phyloP scores from a whole-genome alignment of 53 echinoderm and acorn worm genomes.

The Holothuria leucospilota region DNA sequence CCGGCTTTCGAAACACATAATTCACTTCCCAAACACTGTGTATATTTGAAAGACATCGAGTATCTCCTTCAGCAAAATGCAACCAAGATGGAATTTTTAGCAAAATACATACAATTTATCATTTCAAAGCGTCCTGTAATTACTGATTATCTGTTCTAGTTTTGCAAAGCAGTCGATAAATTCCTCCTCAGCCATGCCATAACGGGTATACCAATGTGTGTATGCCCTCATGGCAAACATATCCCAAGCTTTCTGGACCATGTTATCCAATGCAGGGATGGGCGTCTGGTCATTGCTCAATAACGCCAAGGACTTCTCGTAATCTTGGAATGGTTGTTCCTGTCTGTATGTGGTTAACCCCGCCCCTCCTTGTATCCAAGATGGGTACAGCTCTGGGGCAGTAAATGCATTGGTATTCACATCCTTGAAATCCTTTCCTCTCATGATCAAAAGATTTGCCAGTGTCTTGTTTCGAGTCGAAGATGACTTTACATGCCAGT shows the following conservation, averaged over 20 bases:
- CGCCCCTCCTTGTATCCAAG: constrained; percentile 75
- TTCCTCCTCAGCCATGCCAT: constrained; percentile 95
- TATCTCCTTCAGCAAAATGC: too few relatives aligned
- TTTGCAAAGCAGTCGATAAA: constrained; percentile 97
- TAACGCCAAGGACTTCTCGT: constrained; percentile 77
- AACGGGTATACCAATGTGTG: constrained; percentile 95
- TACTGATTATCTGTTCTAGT: constrained; percentile 84
- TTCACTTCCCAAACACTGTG: too few relatives aligned
- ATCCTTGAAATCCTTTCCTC: constrained; percentile 73
- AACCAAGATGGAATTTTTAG: too few relatives aligned
- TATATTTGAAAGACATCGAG: too few relatives aligned
- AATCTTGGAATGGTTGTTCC: constrained; percentile 62
- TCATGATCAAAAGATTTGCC: constrained; percentile 71
- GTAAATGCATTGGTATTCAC: constrained; percentile 65
- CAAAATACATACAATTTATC: background rate
- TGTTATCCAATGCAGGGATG: constrained; percentile 60
- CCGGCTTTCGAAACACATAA: too few relatives aligned
- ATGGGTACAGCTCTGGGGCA: constrained; percentile 70
- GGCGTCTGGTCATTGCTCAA: constrained; percentile 90
- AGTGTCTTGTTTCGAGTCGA: constrained; percentile 72
- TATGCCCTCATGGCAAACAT: constrained; percentile 99
- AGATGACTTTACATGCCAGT: constrained; percentile 84
- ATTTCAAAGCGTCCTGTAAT: constrained; percentile 61
- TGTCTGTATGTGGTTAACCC: constrained; percentile 68
- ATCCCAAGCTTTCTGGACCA: constrained; percentile 88